Conservation (phyloP, 2,113 vertebrate genomes). For the Heptranchias perlo region DNA sequence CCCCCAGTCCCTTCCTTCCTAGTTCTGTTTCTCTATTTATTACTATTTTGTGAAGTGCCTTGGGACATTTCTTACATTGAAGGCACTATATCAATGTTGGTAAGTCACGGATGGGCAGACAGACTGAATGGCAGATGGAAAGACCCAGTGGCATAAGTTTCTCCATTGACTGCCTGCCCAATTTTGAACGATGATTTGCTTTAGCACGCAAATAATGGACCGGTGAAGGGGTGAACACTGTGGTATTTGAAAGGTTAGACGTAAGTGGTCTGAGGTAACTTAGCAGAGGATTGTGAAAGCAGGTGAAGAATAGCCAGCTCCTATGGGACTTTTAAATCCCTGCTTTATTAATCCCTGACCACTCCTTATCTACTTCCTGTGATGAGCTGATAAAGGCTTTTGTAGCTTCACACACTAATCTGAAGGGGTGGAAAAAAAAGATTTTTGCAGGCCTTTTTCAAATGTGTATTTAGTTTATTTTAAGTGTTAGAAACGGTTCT, state of each 20-base stretch:
- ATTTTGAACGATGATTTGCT: neutral
- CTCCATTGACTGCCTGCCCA: neutral
- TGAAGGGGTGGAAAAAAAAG: neutral
- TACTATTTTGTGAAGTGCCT: neutral
- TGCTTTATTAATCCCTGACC: conserved; percentile 42
- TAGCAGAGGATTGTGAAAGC: conserved; percentile 52
- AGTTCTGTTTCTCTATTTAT: neutral
- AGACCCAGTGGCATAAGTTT: neutral
- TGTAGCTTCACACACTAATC: neutral
- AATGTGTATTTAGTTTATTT: neutral
- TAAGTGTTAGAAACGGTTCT: neutral
- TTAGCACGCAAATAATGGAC: neutral
- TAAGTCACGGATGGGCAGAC: neutral
- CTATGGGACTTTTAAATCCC: conserved; percentile 42
- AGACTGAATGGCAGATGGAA: neutral
- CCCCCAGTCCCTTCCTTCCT: neutral
- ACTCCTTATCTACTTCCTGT: conserved; percentile 40
- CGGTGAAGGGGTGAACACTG: neutral
- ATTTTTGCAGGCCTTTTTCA: neutral
- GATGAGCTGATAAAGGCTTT: conserved; percentile 22
- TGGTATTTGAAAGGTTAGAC: conserved; percentile 59
- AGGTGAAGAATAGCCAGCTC: conserved; percentile 50
- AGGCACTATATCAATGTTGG: neutral
- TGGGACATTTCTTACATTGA: neutral
- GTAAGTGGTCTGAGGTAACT: conserved; percentile 55